Base-by-base conservation (phyloP, 2,113 vertebrate genomes). In the Antigone vipio region DNA sequence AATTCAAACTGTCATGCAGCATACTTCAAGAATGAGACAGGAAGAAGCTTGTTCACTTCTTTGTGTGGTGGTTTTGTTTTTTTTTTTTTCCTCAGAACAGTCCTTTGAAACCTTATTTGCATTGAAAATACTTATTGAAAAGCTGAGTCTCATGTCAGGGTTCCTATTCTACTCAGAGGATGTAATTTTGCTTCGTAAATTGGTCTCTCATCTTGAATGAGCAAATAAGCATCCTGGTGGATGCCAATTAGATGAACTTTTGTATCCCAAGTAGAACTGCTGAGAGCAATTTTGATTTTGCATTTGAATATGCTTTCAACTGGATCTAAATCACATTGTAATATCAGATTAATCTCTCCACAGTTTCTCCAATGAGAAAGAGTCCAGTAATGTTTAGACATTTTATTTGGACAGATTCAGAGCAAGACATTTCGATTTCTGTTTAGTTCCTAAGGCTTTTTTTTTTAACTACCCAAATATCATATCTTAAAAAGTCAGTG, bases 211-310 rank as follows among this genome's bases (percentile, higher is more conserved):
- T 93, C 94, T 84, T 96, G 93, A 96, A 95, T 82, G 84, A 94
- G 53, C 62, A 95, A 97, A 96, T 95, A 96, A 92, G 86, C 80
- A 93, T 95, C 87, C 95, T 85, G 53, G 87, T 94, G 74, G 94
- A 96, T 94, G 92, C 74, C 93, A 97, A 96, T 96, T 97, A 97
- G 89, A 87, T 94, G 94, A 97, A 95, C 94, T 96, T 96, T 91
- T 95, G 87, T 95, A 95, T 95, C 91, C 87, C 77, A 85, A 94
- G 95, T 85, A 96, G 89, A 95, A 92, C 84, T 60, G 91, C 95
- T 96, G 96, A 87, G 93, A 95, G 89, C 47, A 94, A 89, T 96
- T 95, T 75, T 95, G 84, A 89, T 96, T 95, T 95, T 95, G 87
- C 91, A 97, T 97, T 68, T 95, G 69, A 96, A 94, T 94, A 75